phyloP scores from a whole-genome alignment of 2,113 vertebrate species.

The Chionomys nivalis region DNA sequence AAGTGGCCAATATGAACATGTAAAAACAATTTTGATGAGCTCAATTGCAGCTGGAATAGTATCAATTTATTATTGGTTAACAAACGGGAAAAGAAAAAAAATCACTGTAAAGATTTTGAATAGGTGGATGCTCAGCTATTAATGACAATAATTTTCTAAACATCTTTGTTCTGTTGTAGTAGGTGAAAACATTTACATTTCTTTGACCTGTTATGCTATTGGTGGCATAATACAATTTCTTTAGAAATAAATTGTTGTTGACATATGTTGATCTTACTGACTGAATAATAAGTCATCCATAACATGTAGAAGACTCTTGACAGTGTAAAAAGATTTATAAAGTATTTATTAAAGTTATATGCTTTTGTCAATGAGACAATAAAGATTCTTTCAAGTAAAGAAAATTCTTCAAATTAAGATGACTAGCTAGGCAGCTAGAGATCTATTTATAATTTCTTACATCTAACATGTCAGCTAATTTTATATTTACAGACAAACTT shows the following conservation, averaged over 20 bases:
- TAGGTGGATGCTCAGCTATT: not conserved
- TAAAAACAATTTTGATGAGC: not conserved
- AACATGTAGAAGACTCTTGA: not conserved
- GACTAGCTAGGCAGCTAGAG: fast-evolving
- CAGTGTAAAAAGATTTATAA: not conserved
- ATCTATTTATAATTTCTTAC: not conserved
- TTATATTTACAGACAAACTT: not conserved
- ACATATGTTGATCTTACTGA: not conserved
- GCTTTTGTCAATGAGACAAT: constrained; percentile 4
- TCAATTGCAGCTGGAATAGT: not conserved
- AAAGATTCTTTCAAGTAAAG: not conserved
- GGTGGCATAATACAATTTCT: not conserved
- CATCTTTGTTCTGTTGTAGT: not conserved
- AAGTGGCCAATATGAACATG: not conserved
- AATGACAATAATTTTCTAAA: not conserved
- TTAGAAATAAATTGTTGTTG: constrained; percentile 26
- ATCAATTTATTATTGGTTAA: not conserved
- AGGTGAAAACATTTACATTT: constrained; percentile 2
- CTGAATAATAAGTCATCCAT: not conserved
- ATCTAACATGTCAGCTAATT: not conserved
- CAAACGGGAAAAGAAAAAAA: not conserved
- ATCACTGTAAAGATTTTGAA: constrained; percentile 1
- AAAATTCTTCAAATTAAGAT: not conserved
- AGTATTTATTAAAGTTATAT: not conserved
- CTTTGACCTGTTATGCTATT: not conserved